Evolutionary conservation across 1,140 invertebrate genomes (phyloP).

Genomic region (Sarcophaga bullata): DNA sequence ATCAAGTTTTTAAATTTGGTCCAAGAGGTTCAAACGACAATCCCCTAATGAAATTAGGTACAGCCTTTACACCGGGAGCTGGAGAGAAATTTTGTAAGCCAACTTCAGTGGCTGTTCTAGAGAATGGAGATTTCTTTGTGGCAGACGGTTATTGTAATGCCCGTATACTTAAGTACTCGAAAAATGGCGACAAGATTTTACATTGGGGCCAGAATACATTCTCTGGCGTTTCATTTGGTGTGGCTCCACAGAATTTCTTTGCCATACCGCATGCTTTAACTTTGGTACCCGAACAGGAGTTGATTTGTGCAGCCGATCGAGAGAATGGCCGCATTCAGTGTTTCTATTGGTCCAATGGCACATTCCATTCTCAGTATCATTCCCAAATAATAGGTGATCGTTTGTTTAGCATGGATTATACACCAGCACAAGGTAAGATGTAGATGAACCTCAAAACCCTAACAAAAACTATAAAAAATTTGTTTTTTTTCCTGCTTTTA

Average conservation of each 20-base stretch:
- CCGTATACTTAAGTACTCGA: conserved; percentile 85
- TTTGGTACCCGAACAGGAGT: conserved; percentile 77
- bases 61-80: conserved; percentile 81
- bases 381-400: conserved; percentile 72
- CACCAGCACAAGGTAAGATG: conserved; percentile 63
- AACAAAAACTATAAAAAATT: not conserved
- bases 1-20: conserved; percentile 88
- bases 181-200: conserved; percentile 75
- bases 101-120: conserved; percentile 85
- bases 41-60: conserved; percentile 67
- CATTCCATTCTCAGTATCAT: conserved; percentile 71
- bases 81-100: conserved; percentile 94
- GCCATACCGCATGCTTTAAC: conserved; percentile 85
- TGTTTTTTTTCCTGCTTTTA: not conserved
- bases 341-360: conserved; percentile 75
- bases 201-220: conserved; percentile 72
- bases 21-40: conserved; percentile 62
- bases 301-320: conserved; percentile 89
- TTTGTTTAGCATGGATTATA: conserved; percentile 78
- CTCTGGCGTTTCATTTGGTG: conserved; percentile 52
- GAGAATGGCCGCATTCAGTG: conserved; percentile 90
- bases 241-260: conserved; percentile 71
- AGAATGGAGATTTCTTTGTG: conserved; percentile 89
- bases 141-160: conserved; percentile 96
- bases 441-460: not conserved